phyloP scores from a whole-genome alignment of 1,140 invertebrate species.

The Archivesica marissinica region DNA sequence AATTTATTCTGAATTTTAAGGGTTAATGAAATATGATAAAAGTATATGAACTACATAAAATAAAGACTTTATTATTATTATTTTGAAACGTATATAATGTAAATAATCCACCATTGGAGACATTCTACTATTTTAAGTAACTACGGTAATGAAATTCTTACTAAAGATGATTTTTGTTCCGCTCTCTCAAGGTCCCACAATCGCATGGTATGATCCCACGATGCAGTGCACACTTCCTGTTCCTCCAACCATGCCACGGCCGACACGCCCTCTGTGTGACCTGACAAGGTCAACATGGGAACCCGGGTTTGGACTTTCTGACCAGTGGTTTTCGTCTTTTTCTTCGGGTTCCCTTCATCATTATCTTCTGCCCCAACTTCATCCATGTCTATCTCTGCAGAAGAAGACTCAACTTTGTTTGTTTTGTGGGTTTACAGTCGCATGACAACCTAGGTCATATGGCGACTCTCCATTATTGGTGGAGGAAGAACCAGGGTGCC shows the following conservation, averaged over 20 bases:
- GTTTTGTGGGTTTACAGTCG: no score
- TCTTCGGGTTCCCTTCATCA: conserved; percentile 66
- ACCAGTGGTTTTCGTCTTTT: conserved; percentile 75
- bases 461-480: no score
- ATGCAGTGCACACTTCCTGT: conserved; percentile 90
- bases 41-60: conserved; percentile 36
- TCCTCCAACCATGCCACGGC: conserved; percentile 92
- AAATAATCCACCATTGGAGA: no score
- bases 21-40: no score
- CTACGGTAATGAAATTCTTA: conserved; percentile 47
- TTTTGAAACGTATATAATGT: no score
- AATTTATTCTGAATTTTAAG: no score
- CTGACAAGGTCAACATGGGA: conserved; percentile 94
- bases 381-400: conserved; percentile 46
- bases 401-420: neutral
- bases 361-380: conserved; percentile 64
- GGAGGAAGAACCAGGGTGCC: no score
- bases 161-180: conserved; percentile 73
- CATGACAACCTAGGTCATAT: no score
- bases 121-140: no score
- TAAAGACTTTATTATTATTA: no score
- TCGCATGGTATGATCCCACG: conserved; percentile 98
- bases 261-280: conserved; percentile 96
- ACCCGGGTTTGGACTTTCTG: conserved; percentile 80
- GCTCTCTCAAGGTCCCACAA: conserved; percentile 96